Evolutionary conservation across 2,888 invertebrate species (phyloP).

Genomic region (Nycteola revayana): DNA sequence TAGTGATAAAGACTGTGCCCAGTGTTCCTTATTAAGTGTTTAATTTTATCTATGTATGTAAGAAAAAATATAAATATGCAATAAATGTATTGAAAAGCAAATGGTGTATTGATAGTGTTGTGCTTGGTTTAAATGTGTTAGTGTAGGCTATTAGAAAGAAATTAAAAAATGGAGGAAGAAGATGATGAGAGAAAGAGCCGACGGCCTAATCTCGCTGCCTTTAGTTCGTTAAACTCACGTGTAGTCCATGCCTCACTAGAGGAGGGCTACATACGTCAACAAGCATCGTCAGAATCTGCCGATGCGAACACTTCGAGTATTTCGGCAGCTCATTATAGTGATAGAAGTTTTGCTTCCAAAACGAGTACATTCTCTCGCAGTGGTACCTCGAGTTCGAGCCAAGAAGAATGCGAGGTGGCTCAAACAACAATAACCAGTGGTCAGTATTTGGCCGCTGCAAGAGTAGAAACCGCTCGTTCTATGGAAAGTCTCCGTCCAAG

Average conservation of each 20-base stretch:
- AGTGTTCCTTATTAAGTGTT: slow-evolving; percentile 75
- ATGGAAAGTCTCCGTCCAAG: slow-evolving; percentile 87
- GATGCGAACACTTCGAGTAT: slow-evolving; percentile 79
- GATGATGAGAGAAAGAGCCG: slow-evolving; percentile 65
- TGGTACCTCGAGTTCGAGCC: slow-evolving; percentile 86
- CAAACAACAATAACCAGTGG: slow-evolving; percentile 69
- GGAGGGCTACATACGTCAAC: slow-evolving; percentile 58
- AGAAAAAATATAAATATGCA: slow-evolving; percentile 55
- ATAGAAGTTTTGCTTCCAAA: slow-evolving; percentile 77
- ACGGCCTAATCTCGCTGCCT: slow-evolving; percentile 62
- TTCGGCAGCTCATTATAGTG: slow-evolving; percentile 71
- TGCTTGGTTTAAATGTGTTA: slow-evolving; percentile 45
- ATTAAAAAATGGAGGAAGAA: slow-evolving; percentile 70
- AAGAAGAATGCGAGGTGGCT: slow-evolving; percentile 85
- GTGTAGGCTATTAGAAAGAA: slow-evolving; percentile 40
- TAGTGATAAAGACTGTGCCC: slow-evolving; percentile 80
- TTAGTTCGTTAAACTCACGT: slow-evolving; percentile 60
- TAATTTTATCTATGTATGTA: slow-evolving; percentile 55
- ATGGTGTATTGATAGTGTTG: slow-evolving; percentile 67
- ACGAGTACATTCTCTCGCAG: slow-evolving; percentile 79
- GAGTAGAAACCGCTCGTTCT: slow-evolving; percentile 84
- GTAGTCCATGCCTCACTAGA: slow-evolving; percentile 67
- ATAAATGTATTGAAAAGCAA: slow-evolving; percentile 64
- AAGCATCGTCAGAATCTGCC: slow-evolving; percentile 81
- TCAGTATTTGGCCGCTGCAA: slow-evolving; percentile 78